Evolutionary conservation across 2,797 vertebrate species (phyloP), one percentile per base, ranked within the genome.

Genomic region (Vultur gryphus): DNA sequence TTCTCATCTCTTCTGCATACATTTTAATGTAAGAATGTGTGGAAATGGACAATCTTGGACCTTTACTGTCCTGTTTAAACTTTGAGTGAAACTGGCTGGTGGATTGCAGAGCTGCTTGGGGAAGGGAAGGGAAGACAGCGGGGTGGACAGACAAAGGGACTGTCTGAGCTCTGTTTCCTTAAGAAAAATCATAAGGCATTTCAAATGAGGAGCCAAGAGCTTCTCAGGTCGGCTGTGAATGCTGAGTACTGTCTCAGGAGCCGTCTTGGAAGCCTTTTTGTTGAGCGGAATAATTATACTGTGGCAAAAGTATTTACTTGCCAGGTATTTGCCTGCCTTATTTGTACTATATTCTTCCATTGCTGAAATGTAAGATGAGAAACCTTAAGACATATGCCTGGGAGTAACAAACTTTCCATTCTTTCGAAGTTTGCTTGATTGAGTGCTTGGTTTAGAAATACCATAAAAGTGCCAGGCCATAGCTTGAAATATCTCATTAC

Each of bases 401-500:
- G 49, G 75, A 95, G 73, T 90, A 87, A 80, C 80, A 93, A 82
- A 77, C 86, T 95, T 96, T 61, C 90, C 65, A 39, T 83, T 94
- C 83, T 73, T 69, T 33, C 43, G 28, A 58, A 92, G 49, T 62
- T 89, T 5, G 2, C 49, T 90, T 95, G 93, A 95, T 73, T 83
- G 90, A 96, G 77, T 84, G 49, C 86, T 79, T 91, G 78, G 75
- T 95, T 93, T 79, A 93, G 78, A 93, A 95, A 89, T 24, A 80
- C 88, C 87, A 35, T 93, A 93, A 80, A 95, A 90, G 64, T 93
- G 91, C 93, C 88, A 93, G 91, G 79, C 83, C 65, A 75, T 85
- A 44, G 88, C 71, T 85, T 92, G 91, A 92, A 95, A 90, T 95
- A 85, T 92, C 92, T 94, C 78, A 75, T 93, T 97, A 90, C 86